phyloP scores from a whole-genome alignment of 1,140 invertebrate species.

The Bombus pyrosoma region DNA sequence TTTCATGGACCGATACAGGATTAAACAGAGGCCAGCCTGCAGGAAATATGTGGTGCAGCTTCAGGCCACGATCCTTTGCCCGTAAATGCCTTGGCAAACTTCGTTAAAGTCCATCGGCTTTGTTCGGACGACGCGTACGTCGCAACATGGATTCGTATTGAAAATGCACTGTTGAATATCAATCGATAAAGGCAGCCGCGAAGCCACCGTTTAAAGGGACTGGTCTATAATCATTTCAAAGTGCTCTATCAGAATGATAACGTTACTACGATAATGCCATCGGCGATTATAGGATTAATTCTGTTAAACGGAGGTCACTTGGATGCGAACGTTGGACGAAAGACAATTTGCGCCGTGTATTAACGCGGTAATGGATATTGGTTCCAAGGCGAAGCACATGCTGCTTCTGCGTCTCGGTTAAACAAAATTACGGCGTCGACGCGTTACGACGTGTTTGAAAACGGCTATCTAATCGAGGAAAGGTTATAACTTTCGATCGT shows the following conservation, averaged over 20 bases:
- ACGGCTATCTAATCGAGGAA: too few species aligned
- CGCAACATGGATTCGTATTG: conserved; percentile 34
- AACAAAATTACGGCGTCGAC: neutral
- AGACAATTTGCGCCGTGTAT: conserved; percentile 28
- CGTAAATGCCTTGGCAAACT: conserved; percentile 53
- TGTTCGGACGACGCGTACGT: neutral
- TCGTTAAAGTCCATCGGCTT: conserved; percentile 49
- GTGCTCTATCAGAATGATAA: conserved; percentile 12
- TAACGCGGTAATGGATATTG: conserved; percentile 28
- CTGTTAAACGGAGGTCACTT: conserved; percentile 21
- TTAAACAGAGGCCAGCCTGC: too few species aligned
- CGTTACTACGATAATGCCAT: conserved; percentile 27
- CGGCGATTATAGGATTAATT: conserved; percentile 31
- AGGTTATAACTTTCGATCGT: too few species aligned
- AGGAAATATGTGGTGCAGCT: neutral
- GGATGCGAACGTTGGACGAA: neutral
- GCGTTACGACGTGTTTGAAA: neutral
- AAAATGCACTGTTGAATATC: conserved; percentile 20
- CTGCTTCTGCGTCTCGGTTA: neutral
- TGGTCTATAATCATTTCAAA: conserved; percentile 21
- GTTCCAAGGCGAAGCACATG: neutral
- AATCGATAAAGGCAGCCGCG: conserved; percentile 17
- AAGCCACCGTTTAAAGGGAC: conserved; percentile 9
- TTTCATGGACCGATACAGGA: too few species aligned
- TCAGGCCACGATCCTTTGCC: neutral